phyloP scores from a whole-genome alignment of 1,140 invertebrate genomes.

The Hylaeus volcanicus region DNA sequence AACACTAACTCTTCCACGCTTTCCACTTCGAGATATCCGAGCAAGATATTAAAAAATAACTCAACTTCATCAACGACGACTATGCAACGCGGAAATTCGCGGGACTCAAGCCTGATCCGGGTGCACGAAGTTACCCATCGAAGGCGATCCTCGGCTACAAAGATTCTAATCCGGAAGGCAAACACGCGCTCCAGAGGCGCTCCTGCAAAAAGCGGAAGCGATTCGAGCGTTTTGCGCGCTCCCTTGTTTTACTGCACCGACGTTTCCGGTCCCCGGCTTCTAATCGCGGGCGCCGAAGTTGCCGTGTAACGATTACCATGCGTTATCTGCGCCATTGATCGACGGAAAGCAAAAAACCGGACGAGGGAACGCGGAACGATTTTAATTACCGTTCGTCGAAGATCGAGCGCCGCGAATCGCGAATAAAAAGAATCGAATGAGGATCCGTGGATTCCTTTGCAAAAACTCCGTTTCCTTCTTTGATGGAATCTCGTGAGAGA shows the following conservation, averaged over 20 bases:
- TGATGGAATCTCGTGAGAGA: no score
- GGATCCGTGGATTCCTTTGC: background rate
- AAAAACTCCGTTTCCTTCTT: background rate
- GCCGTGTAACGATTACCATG: slow-evolving; percentile 36
- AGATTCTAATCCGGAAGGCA: background rate
- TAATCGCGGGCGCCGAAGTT: slow-evolving; percentile 6
- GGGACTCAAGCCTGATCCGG: no score
- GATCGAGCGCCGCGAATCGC: background rate
- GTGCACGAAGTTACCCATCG: background rate
- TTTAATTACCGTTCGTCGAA: slow-evolving; percentile 2
- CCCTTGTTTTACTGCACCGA: background rate
- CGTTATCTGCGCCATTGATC: slow-evolving; percentile 9
- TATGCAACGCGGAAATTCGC: no score
- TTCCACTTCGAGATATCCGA: no score
- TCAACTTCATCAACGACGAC: no score
- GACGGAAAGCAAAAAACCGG: background rate
- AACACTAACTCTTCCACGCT: no score
- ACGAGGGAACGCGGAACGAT: background rate
- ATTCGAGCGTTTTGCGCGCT: slow-evolving; percentile 8
- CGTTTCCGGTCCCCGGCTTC: slow-evolving; percentile 6
- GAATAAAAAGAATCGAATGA: background rate
- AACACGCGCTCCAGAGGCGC: background rate
- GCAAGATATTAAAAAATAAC: no score
- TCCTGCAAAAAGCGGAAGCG: slow-evolving; percentile 9
- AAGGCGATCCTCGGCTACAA: background rate